Conservation (phyloP, 2,113 vertebrate species). For the Lepus timidus region DNA sequence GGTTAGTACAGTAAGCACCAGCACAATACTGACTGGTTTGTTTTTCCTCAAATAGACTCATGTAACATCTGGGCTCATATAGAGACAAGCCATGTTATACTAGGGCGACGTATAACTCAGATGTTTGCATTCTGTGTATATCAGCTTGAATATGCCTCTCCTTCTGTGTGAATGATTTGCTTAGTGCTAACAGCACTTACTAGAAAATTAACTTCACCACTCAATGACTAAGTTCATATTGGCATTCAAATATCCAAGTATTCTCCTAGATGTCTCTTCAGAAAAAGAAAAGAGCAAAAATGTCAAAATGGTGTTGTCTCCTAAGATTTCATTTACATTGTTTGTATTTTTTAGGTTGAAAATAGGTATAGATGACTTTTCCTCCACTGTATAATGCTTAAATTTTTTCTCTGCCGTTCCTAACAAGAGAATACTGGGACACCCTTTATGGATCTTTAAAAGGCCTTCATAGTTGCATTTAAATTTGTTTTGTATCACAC, state of each 20-base stretch:
- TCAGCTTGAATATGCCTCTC: conserved; percentile 28
- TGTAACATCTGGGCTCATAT: conserved; percentile 72
- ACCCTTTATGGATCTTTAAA: not conserved
- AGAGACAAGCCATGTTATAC: conserved; percentile 30
- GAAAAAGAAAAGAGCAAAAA: not conserved
- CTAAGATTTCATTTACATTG: not conserved
- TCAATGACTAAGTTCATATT: conserved; percentile 16
- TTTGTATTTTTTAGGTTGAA: not conserved
- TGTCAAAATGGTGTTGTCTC: not conserved
- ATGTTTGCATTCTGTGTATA: conserved; percentile 44
- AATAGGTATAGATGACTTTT: not conserved
- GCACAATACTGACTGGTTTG: not conserved
- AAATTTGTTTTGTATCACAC: not conserved
- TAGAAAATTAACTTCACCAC: conserved; percentile 64
- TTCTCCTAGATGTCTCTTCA: conserved; percentile 26
- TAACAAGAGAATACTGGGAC: not conserved
- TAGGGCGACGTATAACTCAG: conserved; percentile 58
- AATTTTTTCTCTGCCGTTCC: not conserved
- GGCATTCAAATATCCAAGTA: not conserved
- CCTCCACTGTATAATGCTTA: not conserved
- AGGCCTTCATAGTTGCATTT: not conserved
- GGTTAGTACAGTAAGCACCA: not conserved
- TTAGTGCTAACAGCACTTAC: not conserved
- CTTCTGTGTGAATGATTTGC: conserved; percentile 50
- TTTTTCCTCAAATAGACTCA: conserved; percentile 9